These are phyloP conservation scores for Meriones psammophilus DNA, from an alignment of 2,797 vertebrate genomes.

Conservation along the genomic window DNA sequence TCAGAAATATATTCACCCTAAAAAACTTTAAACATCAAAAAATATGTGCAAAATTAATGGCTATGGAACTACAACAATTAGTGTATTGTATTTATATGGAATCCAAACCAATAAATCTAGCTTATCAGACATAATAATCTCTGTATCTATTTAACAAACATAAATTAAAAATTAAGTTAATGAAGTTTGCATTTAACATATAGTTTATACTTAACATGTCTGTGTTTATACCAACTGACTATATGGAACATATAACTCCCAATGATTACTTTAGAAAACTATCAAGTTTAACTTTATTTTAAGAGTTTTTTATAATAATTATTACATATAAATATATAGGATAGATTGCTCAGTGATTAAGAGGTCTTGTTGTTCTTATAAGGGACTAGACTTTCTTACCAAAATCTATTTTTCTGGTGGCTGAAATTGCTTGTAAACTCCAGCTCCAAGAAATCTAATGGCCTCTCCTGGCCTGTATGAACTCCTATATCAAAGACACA, in stretches of 20 bases:
- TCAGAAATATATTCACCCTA: neutral
- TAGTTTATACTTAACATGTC: neutral
- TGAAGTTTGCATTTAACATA: neutral
- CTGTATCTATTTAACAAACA: neutral
- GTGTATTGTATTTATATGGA: neutral
- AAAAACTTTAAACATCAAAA: neutral
- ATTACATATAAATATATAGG: neutral
- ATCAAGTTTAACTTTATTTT: neutral
- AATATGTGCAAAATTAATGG: neutral
- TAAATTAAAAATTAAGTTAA: neutral
- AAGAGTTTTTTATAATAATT: neutral
- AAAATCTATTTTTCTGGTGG: neutral
- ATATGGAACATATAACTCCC: neutral
- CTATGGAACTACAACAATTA: neutral
- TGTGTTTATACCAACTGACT: neutral
- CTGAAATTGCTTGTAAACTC: neutral
- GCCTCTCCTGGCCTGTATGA: neutral
- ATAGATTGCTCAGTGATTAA: neutral
- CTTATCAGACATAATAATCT: neutral
- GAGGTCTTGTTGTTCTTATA: neutral
- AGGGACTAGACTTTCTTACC: neutral
- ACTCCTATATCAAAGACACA: neutral
- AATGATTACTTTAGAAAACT: neutral
- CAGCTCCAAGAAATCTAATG: neutral
- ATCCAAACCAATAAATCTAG: neutral